These are phyloP conservation scores for Fopius arisanus DNA, from an alignment of 1,140 invertebrate species.

Conservation along the genomic window DNA sequence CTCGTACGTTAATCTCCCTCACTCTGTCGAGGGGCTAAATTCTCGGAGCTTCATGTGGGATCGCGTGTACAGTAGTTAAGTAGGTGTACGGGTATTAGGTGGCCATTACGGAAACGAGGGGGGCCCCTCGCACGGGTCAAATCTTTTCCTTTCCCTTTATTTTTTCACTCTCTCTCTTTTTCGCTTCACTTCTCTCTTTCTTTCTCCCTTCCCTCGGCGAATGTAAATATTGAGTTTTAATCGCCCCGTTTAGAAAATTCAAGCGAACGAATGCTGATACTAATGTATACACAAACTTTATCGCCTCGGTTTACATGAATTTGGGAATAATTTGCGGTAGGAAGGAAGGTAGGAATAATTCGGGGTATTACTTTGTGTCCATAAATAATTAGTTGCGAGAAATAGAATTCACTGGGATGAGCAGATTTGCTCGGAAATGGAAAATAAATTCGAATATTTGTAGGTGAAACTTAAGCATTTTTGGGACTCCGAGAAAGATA, in stretches of 20 bases:
- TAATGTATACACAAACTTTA: constrained; percentile 7
- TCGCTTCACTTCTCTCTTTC: not conserved
- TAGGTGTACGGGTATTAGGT: constrained; percentile 26
- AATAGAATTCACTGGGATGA: no score
- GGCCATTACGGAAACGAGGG: constrained; percentile 16
- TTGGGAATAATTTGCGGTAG: not conserved
- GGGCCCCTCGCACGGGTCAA: constrained; percentile 9
- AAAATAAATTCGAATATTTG: no score
- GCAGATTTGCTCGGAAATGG: no score
- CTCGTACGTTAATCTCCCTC: not conserved
- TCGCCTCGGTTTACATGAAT: not conserved
- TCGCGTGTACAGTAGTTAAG: constrained; percentile 20
- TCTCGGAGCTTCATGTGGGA: not conserved
- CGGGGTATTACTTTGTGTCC: no score
- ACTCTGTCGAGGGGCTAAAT: not conserved
- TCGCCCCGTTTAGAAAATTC: constrained; percentile 44
- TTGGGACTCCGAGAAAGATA: no score
- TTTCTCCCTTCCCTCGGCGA: not conserved
- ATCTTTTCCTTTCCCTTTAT: not conserved
- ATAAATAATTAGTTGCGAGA: no score
- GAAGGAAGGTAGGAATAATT: no score
- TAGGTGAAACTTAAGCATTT: no score
- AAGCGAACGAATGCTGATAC: not conserved
- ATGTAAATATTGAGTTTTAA: constrained; percentile 57
- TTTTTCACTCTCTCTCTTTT: not conserved